Base-by-base conservation (phyloP, 2,113 vertebrate species). In the Rhegmatorhina hoffmannsi region DNA sequence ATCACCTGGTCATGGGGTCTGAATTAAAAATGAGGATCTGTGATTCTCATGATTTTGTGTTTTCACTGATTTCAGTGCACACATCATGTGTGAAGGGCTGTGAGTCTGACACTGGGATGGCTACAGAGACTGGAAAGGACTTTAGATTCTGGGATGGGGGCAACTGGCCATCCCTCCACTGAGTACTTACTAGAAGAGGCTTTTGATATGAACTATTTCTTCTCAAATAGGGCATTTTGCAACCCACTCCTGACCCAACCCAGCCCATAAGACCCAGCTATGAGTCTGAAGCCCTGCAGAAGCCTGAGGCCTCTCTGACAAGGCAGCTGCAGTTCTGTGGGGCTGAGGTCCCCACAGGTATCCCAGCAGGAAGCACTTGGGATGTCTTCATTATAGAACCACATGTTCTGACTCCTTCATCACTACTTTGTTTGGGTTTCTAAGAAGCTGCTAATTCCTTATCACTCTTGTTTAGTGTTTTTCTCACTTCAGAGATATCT, bases 101-200 rank as follows among this genome's bases (percentile, higher is more conserved):
- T 3, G 33, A 56, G 76, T 17, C 17, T 0, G 1, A 21, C 1
- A 38, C 34, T 0, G 0, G 49, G 29, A 2, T 58, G 53, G 67
- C 19, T 49, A 8, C 0, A 1, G 58, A 36, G 24, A 84, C 59
- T 3, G 1, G 53, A 25, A 43, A 33, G 24, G 36, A 9, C 46
- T 29, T 33, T 3, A 44, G 29, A 17, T 23, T 8, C 3, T 3
- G 43, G 43, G 34, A 9, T 26, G 40, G 28, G 24, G 28, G 28
- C 17, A 15, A 20, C 62, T 0, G 2, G 46, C 43, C 29, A n/a
- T 3, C 36, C 52, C 68, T 53, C 17, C 36, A 15, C 31, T 2
- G 8, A 9, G 31, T 19, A 62, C 7, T 47, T 1, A 2, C 36
- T 25, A 18, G 40, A 21, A 78, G 7, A 64, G 7, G 4, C 8